A percentile compares a stretch with the other conserved stretches of the same genome.
Conservation (phyloP, 2,888 invertebrate genomes). For the Eucera pruinosa region DNA sequence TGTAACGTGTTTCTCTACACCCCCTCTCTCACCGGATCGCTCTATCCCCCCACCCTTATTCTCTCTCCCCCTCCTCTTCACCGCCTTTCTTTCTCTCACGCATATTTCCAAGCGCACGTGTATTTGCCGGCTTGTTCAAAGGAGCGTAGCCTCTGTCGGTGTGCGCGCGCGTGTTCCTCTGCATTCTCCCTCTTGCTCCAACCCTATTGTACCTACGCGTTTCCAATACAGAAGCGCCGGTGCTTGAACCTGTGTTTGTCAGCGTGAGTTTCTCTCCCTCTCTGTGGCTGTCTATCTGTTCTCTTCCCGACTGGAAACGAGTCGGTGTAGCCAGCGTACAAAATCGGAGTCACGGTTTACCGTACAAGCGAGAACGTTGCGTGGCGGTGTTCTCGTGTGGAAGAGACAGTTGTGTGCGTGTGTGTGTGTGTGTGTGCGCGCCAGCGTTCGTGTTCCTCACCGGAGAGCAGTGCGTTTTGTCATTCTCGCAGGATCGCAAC, state of each 20-base stretch:
- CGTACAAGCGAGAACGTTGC: conserved; percentile 34
- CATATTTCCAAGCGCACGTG: conserved; percentile 47
- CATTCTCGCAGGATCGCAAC: conserved; percentile 50
- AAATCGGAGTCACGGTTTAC: conserved; percentile 35
- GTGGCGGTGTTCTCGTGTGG: conserved; percentile 13
- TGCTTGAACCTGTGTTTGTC: not conserved
- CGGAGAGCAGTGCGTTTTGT: conserved; percentile 44
- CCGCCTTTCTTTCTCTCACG: conserved; percentile 36
- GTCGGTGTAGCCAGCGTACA: conserved; percentile 41
- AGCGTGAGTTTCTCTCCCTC: conserved; percentile 46
- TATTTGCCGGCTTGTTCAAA: conserved; percentile 28
- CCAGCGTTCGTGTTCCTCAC: conserved; percentile 40
- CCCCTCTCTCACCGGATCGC: not conserved
- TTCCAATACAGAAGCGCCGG: not conserved
- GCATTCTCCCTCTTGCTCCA: conserved; percentile 3
- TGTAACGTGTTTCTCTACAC: not conserved
- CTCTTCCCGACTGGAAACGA: conserved; percentile 44
- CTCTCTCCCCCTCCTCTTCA: not conserved
- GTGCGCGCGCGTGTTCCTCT: not conserved
- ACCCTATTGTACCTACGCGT: conserved; percentile 2
- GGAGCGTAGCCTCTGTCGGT: not conserved
- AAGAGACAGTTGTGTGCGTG: conserved; percentile 32
- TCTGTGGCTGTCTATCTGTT: conserved; percentile 37
- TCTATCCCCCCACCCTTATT: not conserved
- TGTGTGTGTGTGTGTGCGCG: too few relatives aligned